Percentiles rank a stretch among this genome's conserved stretches.
Evolutionary conservation across 2,113 vertebrate species (phyloP).

Genomic region (Pao palembangensis): DNA sequence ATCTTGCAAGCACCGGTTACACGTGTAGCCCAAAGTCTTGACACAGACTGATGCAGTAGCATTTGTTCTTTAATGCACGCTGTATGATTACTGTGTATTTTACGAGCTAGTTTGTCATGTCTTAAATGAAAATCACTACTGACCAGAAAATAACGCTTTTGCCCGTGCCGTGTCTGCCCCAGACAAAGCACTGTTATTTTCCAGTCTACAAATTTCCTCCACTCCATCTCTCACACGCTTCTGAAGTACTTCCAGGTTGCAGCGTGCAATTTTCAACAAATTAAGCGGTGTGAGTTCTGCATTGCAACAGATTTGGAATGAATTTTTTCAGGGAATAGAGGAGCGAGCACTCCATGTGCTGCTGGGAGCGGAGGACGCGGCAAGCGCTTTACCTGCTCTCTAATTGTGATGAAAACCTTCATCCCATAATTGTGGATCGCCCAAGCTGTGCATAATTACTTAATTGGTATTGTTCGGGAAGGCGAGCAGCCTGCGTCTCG

Average conservation of each 20-base stretch:
- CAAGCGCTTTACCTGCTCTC: conserved; percentile 60
- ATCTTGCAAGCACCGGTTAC: too few species aligned
- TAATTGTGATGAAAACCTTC: conserved; percentile 53
- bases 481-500: conserved; percentile 11
- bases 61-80: too few species aligned
- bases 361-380: conserved; percentile 55
- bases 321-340: conserved; percentile 27
- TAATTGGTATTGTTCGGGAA: conserved; percentile 56
- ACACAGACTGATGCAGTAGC: too few species aligned
- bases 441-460: conserved; percentile 60
- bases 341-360: conserved; percentile 38
- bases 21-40: too few species aligned
- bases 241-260: neutral
- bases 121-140: too few species aligned
- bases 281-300: conserved; percentile 29
- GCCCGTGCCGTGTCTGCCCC: too few species aligned
- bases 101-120: too few species aligned
- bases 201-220: too few species aligned
- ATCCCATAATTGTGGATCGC: conserved; percentile 55
- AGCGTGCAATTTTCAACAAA: conserved; percentile 36
- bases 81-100: too few species aligned
- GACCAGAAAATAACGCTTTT: too few species aligned
- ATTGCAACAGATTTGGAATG: conserved; percentile 3
- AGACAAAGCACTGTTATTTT: too few species aligned
- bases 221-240: too few species aligned